Evolutionary conservation across 2,113 vertebrate genomes (phyloP).

Genomic region (Hiodon alosoides): DNA sequence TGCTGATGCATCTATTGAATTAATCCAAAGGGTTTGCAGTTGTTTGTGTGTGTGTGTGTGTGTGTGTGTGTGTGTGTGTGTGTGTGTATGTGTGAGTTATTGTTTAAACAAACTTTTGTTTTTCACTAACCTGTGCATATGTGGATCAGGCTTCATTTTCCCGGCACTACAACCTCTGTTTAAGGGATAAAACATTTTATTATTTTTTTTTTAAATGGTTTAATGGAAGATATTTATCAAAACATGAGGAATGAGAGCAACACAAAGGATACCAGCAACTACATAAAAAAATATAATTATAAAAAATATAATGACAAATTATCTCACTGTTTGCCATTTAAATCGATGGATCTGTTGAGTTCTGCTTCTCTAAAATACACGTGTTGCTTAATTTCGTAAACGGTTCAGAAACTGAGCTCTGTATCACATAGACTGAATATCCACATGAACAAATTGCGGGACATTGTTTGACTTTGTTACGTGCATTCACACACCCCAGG

Average conservation of each 20-base stretch:
- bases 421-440: not conserved
- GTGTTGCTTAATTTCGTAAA: no score
- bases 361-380: no score
- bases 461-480: no score
- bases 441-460: not conserved
- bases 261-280: no score
- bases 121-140: constrained; percentile 48
- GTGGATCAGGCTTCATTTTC: constrained; percentile 49
- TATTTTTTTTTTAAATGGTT: not conserved
- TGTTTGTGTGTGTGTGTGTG: not conserved
- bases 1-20: not conserved
- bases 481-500: not conserved
- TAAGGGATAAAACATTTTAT: not conserved
- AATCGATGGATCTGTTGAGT: no score
- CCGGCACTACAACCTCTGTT: constrained; percentile 51
- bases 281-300: no score
- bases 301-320: no score
- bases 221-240: not conserved
- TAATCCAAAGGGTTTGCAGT: not conserved
- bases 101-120: not conserved
- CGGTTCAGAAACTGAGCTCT: no score
- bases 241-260: not conserved
- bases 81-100: not conserved
- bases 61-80: not conserved
- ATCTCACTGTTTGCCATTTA: no score